phyloP scores from a whole-genome alignment of 2,113 vertebrate species.

The Cheirogaleus medius region DNA sequence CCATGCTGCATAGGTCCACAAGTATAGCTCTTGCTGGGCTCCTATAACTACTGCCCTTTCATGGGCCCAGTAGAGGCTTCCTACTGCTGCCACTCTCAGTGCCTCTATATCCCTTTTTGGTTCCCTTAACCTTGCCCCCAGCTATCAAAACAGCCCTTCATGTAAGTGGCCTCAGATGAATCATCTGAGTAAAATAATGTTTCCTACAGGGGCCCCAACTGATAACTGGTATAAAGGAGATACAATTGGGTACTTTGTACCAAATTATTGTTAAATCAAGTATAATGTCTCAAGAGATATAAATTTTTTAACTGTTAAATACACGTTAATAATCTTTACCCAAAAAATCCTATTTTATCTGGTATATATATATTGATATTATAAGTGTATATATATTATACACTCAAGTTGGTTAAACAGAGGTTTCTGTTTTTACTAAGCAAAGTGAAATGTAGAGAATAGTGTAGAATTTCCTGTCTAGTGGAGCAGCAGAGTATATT shows the following conservation, averaged over 20 bases:
- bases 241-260: neutral
- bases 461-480: neutral
- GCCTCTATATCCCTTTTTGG: neutral
- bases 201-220: neutral
- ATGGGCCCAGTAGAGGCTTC: neutral
- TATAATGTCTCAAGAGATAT: neutral
- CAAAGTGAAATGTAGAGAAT: neutral
- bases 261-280: neutral
- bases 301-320: neutral
- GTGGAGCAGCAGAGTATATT: neutral
- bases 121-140: neutral
- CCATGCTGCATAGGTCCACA: neutral
- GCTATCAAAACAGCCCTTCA: neutral
- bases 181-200: neutral
- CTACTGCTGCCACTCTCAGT: neutral
- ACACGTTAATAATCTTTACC: neutral
- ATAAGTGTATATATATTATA: neutral
- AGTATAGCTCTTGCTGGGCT: neutral
- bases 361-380: neutral
- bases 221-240: neutral
- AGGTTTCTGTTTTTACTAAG: conserved; percentile 19
- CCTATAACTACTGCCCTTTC: neutral
- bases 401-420: neutral
- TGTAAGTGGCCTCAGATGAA: neutral
- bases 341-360: neutral